Evolutionary conservation across 2,113 vertebrate species (phyloP).

Genomic region (Apaloderma vittatum): DNA sequence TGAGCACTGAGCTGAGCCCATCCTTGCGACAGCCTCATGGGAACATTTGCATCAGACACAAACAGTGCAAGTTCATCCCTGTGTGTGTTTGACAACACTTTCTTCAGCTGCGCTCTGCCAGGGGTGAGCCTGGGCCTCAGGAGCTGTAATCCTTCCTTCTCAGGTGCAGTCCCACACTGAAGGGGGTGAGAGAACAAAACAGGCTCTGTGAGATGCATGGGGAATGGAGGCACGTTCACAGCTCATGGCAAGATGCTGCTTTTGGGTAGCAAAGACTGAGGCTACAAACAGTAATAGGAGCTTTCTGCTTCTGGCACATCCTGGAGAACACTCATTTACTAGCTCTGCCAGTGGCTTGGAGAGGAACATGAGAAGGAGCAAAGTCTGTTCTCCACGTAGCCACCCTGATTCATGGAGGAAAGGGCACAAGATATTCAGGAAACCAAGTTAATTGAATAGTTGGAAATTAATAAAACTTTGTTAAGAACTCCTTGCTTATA

Average conservation of each 20-base stretch:
- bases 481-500: background rate
- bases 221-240: background rate
- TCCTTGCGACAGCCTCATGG: background rate
- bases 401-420: background rate
- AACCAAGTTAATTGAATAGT: background rate
- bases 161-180: background rate
- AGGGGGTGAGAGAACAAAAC: background rate
- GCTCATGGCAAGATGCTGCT: background rate
- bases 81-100: background rate
- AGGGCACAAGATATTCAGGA: background rate
- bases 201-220: background rate
- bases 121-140: background rate
- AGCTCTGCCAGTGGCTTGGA: background rate
- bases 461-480: background rate
- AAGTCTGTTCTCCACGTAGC: background rate
- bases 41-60: background rate
- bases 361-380: background rate
- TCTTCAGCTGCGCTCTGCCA: background rate
- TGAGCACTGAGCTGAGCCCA: background rate
- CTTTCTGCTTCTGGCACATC: background rate
- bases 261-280: background rate
- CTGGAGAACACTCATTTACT: background rate
- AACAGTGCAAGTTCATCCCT: constrained; percentile 7
- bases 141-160: background rate
- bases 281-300: background rate